Conservation (phyloP, 2,797 vertebrate genomes). For the Anisognathus igniventris region DNA sequence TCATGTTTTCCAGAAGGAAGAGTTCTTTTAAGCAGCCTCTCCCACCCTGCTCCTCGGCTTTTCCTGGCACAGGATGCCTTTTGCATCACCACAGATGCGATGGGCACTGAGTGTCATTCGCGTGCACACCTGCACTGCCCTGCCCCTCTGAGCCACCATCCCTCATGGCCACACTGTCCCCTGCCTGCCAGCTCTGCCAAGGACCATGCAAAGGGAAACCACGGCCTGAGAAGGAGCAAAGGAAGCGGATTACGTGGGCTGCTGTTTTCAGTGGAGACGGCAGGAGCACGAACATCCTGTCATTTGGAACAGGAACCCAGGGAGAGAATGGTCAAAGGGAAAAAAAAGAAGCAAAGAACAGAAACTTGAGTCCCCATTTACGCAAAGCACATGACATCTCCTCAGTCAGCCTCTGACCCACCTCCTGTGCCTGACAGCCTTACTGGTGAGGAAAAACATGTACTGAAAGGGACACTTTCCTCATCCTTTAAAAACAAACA, state of each 20-base stretch:
- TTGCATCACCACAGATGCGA: neutral
- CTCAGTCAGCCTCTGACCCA: neutral
- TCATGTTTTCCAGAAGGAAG: constrained; percentile 13
- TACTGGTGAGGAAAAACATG: neutral
- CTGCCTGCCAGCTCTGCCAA: neutral
- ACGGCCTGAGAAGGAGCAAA: neutral
- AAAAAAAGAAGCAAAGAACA: neutral
- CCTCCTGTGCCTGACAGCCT: neutral
- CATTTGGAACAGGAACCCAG: constrained; percentile 16
- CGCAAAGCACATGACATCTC: neutral
- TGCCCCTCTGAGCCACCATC: neutral
- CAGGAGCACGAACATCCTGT: constrained; percentile 19
- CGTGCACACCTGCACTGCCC: neutral
- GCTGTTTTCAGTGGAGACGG: neutral
- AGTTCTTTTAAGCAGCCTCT: neutral
- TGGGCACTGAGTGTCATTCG: rapidly evolving
- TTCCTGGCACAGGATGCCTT: neutral
- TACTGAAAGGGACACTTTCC: neutral
- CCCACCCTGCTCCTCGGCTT: neutral
- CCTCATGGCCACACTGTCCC: neutral
- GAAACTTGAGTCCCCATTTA: neutral
- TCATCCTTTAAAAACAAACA: neutral
- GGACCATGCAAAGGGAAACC: neutral
- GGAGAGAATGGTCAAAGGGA: neutral
- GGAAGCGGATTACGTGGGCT: neutral